A percentile compares a stretch with the other conserved stretches of the same genome.
Evolutionary conservation across 2,888 invertebrate species (phyloP).

Genomic region (Acronicta alni): DNA sequence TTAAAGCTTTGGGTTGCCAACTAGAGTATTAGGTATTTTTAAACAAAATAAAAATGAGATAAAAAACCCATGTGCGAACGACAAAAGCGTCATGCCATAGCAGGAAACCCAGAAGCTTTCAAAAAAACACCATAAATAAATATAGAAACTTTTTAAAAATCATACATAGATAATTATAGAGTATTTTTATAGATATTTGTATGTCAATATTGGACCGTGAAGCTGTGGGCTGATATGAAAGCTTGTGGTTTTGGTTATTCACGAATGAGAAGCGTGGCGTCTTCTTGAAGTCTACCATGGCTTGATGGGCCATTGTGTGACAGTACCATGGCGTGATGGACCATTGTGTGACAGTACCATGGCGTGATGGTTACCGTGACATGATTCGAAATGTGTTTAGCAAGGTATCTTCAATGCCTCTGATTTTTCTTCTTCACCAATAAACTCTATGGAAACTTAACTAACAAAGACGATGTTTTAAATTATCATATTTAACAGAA

Average conservation of each 20-base stretch:
- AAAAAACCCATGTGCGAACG: constrained; percentile 62
- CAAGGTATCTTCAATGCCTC: constrained; percentile 6
- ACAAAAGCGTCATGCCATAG: constrained; percentile 76
- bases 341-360: constrained; percentile 2
- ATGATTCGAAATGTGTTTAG: constrained; percentile 45
- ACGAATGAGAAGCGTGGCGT: constrained; percentile 53
- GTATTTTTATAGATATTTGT: constrained; percentile 59
- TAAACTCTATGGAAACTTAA: background rate
- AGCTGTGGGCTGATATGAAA: constrained; percentile 75
- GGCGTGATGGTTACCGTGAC: too few relatives aligned
- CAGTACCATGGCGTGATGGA: background rate
- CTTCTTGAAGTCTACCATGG: constrained; percentile 32
- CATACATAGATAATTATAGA: constrained; percentile 45
- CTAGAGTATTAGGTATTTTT: constrained; percentile 57
- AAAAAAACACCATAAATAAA: constrained; percentile 64
- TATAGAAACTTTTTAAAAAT: constrained; percentile 13
- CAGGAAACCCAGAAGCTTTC: constrained; percentile 87
- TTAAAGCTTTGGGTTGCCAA: constrained; percentile 81
- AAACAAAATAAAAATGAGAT: constrained; percentile 41
- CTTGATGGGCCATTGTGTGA: constrained; percentile 4
- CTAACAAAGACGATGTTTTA: too few relatives aligned
- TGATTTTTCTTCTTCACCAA: constrained; percentile 3
- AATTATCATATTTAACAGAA: too few relatives aligned
- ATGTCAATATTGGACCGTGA: constrained; percentile 87
- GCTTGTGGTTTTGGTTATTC: constrained; percentile 79